These are phyloP conservation scores for Eira barbara DNA, from an alignment of 2,113 vertebrate species.

Conservation along the genomic window DNA sequence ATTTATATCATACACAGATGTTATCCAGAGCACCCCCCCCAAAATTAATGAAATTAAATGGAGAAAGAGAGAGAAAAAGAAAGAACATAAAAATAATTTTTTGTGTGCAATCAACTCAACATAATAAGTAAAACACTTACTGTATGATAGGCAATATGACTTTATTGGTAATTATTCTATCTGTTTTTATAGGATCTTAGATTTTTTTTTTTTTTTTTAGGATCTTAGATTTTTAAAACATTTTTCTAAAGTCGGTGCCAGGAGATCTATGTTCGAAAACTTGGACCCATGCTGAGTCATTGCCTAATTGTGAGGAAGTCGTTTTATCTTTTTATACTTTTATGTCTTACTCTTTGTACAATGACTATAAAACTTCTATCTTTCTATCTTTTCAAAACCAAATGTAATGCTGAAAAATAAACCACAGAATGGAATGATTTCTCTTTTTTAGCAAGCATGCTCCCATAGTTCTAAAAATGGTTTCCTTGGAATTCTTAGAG, in stretches of 20 bases:
- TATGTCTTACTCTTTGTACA: not conserved
- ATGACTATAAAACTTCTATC: not conserved
- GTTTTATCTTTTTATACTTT: slow-evolving; percentile 38
- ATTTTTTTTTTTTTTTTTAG: slow-evolving; percentile 8
- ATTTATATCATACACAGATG: not conserved
- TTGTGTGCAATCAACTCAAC: not conserved
- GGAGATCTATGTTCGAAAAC: slow-evolving; percentile 17
- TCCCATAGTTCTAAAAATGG: not conserved
- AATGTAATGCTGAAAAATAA: not conserved
- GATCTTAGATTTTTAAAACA: slow-evolving; percentile 23
- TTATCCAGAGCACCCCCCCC: not conserved
- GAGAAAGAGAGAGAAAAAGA: not conserved
- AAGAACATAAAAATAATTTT: not conserved
- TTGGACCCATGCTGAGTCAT: slow-evolving; percentile 10
- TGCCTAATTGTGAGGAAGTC: slow-evolving; percentile 12
- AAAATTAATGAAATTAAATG: not conserved
- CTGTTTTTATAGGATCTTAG: slow-evolving; percentile 1
- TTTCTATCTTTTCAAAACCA: not conserved
- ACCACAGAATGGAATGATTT: not conserved
- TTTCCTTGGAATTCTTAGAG: not conserved
- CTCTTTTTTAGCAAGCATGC: not conserved
- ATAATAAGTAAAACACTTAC: not conserved
- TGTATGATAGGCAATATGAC: not conserved
- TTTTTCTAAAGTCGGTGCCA: not conserved
- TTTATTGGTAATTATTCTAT: not conserved